Conservation (phyloP, 2,797 vertebrate genomes). For the Lepilemur septentrionalis region DNA sequence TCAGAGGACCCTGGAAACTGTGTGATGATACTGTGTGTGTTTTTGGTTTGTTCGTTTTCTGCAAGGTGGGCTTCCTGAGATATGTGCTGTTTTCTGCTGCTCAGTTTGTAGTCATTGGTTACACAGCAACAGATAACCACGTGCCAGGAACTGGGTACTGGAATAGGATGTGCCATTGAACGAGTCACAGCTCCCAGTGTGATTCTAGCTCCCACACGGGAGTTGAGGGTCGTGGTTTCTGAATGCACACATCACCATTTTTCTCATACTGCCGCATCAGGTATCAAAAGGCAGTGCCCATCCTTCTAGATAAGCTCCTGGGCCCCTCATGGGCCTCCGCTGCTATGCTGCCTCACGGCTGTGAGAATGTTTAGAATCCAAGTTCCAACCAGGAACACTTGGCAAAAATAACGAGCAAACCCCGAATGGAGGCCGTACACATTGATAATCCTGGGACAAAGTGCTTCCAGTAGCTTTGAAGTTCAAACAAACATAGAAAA, state of each 20-base stretch:
- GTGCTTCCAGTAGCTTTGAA: constrained; percentile 32
- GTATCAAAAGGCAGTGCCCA: not conserved
- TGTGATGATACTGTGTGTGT: not conserved
- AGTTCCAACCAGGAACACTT: not conserved
- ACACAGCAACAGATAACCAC: not conserved
- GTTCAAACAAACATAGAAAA: constrained; percentile 49
- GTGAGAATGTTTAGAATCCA: not conserved
- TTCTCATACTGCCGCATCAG: not conserved
- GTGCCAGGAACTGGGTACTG: not conserved
- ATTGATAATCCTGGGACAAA: constrained; percentile 15
- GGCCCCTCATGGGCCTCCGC: not conserved
- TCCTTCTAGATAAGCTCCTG: not conserved
- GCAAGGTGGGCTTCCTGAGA: too few species aligned
- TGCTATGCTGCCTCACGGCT: not conserved
- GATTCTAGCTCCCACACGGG: too few species aligned
- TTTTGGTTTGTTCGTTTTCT: too few species aligned
- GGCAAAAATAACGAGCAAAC: not conserved
- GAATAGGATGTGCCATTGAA: not conserved
- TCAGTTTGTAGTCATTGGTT: not conserved
- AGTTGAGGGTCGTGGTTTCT: not conserved
- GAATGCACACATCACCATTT: not conserved
- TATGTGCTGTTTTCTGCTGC: not conserved
- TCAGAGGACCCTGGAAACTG: not conserved
- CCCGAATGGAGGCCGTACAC: not conserved
- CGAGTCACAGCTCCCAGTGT: not conserved